Percentiles rank a stretch among this genome's conserved stretches.
Evolutionary conservation across 2,113 vertebrate genomes (phyloP).

Genomic region (Eudorcas thomsonii): DNA sequence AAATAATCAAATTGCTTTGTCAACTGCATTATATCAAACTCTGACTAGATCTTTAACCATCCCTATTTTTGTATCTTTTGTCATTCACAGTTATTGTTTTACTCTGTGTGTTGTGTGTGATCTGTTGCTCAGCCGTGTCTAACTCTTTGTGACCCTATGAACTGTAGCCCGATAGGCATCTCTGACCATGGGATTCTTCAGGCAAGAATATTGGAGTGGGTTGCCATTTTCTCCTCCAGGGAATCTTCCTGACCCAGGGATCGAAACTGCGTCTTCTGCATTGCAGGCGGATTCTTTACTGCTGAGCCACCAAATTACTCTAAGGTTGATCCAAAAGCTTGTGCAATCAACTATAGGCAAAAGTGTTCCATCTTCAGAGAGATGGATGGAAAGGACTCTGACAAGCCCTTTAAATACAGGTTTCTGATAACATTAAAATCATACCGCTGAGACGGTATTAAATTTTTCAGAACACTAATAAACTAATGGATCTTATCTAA

Average conservation of each 20-base stretch:
- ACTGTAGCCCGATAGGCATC: rapidly evolving
- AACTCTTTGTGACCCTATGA: not conserved
- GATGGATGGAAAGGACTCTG: not conserved
- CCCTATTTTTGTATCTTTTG: not conserved
- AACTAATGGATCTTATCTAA: not conserved
- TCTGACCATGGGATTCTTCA: not conserved
- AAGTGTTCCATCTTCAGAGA: not conserved
- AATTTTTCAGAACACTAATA: not conserved
- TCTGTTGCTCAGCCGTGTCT: not conserved
- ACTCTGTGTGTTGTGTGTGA: not conserved
- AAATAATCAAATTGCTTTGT: not conserved
- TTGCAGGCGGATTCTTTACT: not conserved
- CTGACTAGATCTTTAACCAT: not conserved
- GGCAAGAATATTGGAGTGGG: not conserved
- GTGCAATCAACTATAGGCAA: not conserved
- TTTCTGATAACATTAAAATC: not conserved
- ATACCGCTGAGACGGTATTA: not conserved
- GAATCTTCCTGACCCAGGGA: not conserved
- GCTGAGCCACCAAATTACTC: not conserved
- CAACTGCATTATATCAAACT: not conserved
- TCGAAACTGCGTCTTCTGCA: not conserved
- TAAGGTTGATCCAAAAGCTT: not conserved
- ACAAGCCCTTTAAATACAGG: not conserved
- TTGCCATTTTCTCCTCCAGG: not conserved
- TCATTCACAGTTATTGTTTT: not conserved